phyloP scores from a whole-genome alignment of 2,797 vertebrate species.

The Pteronotus mesoamericanus region DNA sequence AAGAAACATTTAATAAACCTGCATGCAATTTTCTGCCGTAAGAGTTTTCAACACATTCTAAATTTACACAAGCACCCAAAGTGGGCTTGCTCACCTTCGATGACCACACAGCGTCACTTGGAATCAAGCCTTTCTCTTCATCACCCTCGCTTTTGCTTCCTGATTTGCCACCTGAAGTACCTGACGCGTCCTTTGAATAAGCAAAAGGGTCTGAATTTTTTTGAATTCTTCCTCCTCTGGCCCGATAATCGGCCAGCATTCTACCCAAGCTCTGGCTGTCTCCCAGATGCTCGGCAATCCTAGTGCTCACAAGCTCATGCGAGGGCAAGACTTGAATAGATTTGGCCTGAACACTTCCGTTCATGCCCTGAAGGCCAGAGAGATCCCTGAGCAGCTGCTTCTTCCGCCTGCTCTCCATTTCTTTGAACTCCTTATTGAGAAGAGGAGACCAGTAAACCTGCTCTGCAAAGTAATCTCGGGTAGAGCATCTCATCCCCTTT shows the following conservation, averaged over 20 bases:
- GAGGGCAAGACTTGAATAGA: constrained; percentile 88
- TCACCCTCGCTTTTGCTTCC: constrained; percentile 87
- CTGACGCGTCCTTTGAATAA: constrained; percentile 77
- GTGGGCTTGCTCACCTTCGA: constrained; percentile 86
- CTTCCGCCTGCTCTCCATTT: constrained; percentile 92
- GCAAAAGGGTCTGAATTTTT: constrained; percentile 88
- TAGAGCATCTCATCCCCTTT: constrained; percentile 92
- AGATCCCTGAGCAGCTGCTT: constrained; percentile 93
- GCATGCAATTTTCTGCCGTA: not conserved
- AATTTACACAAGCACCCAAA: not conserved
- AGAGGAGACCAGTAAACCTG: constrained; percentile 94
- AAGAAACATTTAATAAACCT: not conserved
- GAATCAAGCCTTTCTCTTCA: constrained; percentile 87
- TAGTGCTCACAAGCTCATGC: constrained; percentile 90
- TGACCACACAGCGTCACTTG: constrained; percentile 87
- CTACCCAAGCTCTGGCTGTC: constrained; percentile 88
- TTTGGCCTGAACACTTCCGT: constrained; percentile 82
- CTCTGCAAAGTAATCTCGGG: constrained; percentile 96
- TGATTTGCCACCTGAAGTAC: constrained; percentile 70
- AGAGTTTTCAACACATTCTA: not conserved
- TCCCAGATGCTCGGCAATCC: constrained; percentile 89
- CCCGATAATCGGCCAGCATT: constrained; percentile 96
- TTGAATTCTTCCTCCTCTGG: constrained; percentile 93
- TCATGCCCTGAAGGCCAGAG: constrained; percentile 83
- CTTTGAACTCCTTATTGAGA: constrained; percentile 94